Conservation (phyloP, 2,888 invertebrate genomes). For the Euclidia mi region DNA sequence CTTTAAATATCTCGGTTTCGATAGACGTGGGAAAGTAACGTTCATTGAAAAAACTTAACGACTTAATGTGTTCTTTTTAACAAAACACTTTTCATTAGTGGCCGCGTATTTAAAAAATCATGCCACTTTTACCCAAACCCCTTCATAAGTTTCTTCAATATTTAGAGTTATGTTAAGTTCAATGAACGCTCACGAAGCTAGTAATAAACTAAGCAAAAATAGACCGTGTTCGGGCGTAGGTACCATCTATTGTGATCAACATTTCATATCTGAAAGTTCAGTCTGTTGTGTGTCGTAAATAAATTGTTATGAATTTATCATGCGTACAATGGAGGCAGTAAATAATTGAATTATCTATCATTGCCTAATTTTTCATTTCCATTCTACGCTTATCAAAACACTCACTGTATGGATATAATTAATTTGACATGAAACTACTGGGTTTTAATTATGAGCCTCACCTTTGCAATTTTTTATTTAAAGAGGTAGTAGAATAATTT, state of each 20-base stretch:
- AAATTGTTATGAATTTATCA: conserved; percentile 45
- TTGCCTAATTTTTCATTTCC: conserved; percentile 39
- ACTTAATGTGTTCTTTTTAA: too few species aligned
- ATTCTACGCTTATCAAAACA: conserved; percentile 37
- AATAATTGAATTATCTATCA: conserved; percentile 51
- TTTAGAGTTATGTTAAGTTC: background rate
- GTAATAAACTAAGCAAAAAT: conserved; percentile 10
- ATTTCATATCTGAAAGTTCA: conserved; percentile 21
- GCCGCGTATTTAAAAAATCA: too few species aligned
- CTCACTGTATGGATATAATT: conserved; percentile 41
- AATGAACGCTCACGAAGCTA: conserved; percentile 1
- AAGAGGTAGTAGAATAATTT: conserved; percentile 9
- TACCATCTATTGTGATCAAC: conserved; percentile 31
- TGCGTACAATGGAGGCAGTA: conserved; percentile 34
- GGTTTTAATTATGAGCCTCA: conserved; percentile 16
- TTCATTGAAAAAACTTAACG: too few species aligned
- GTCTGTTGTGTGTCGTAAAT: conserved; percentile 38
- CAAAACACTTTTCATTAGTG: too few species aligned
- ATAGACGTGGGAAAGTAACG: too few species aligned
- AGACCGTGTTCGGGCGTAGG: conserved; percentile 5
- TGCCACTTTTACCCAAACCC: too few species aligned
- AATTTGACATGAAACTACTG: conserved; percentile 35
- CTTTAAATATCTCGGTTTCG: too few species aligned
- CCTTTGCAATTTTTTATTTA: too few species aligned
- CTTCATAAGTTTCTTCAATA: too few species aligned